These are phyloP conservation scores for Drosophila kanekoi DNA, from an alignment of 2,888 invertebrate genomes.

Conservation along the genomic window DNA sequence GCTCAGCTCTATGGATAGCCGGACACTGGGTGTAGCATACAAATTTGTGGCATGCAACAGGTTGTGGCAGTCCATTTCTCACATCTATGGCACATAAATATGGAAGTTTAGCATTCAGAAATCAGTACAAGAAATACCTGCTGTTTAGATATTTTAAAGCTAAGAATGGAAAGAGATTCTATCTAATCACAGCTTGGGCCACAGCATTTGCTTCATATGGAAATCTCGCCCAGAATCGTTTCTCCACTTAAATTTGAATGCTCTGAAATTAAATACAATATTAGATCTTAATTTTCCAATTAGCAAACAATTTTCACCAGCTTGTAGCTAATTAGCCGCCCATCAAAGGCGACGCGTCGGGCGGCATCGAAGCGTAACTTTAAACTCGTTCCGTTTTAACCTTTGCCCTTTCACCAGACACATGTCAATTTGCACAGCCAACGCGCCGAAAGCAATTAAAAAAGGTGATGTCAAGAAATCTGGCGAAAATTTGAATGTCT, in stretches of 20 bases:
- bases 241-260: background rate
- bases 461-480: conserved; percentile 26
- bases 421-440: conserved; percentile 58
- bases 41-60: conserved; percentile 7
- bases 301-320: conserved; percentile 62
- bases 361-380: conserved; percentile 60
- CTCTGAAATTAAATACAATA: background rate
- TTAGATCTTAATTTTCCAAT: conserved; percentile 38
- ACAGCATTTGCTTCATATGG: no score
- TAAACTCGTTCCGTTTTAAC: conserved; percentile 22
- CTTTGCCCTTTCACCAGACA: conserved; percentile 31
- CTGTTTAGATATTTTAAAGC: background rate
- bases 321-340: conserved; percentile 63
- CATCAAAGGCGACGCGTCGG: conserved; percentile 57
- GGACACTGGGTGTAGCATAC: background rate
- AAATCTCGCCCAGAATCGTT: background rate
- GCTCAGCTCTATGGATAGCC: conserved; percentile 2
- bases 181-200: no score
- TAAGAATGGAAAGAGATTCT: no score
- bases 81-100: background rate
- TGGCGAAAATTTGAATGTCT: conserved; percentile 12
- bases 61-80: background rate
- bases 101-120: background rate
- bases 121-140: background rate
- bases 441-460: conserved; percentile 59